Evolutionary conservation across 2,888 invertebrate species (phyloP).

Genomic region (Apocheima hispidaria): DNA sequence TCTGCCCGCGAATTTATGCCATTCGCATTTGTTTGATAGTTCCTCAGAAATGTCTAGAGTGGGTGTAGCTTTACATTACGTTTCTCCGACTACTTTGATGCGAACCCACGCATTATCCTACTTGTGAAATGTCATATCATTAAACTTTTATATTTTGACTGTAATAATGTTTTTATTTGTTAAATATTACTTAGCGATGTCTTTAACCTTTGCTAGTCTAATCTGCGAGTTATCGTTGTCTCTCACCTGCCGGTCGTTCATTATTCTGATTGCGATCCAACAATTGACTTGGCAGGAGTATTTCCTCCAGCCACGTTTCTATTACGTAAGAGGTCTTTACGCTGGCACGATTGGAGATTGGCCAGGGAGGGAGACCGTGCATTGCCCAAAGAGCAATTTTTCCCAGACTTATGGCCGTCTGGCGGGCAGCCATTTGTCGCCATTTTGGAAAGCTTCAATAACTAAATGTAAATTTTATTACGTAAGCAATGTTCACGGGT

Average conservation of each 20-base stretch:
- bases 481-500: conserved; percentile 24
- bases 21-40: conserved; percentile 39
- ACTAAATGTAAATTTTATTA: conserved; percentile 33
- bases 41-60: conserved; percentile 39
- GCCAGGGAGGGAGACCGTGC: conserved; percentile 62
- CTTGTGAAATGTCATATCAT: conserved; percentile 20
- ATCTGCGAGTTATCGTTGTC: conserved; percentile 30
- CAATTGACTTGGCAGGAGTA: conserved; percentile 51
- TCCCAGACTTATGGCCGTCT: conserved; percentile 60
- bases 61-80: conserved; percentile 39
- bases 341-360: conserved; percentile 68
- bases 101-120: conserved; percentile 52
- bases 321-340: conserved; percentile 54
- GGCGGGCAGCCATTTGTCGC: conserved; percentile 67
- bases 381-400: conserved; percentile 63
- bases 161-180: conserved; percentile 18
- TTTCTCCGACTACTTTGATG: conserved; percentile 50
- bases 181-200: conserved; percentile 22
- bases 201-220: conserved; percentile 28
- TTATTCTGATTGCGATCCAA: conserved; percentile 49
- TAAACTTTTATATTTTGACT: conserved; percentile 19
- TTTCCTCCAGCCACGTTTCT: conserved; percentile 43
- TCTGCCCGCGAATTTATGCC: conserved; percentile 29
- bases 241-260: conserved; percentile 56
- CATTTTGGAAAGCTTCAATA: conserved; percentile 47